Evolutionary conservation across 2,888 invertebrate genomes (phyloP), one percentile per base, ranked within the genome.

Genomic region (Oscheius sp.): DNA sequence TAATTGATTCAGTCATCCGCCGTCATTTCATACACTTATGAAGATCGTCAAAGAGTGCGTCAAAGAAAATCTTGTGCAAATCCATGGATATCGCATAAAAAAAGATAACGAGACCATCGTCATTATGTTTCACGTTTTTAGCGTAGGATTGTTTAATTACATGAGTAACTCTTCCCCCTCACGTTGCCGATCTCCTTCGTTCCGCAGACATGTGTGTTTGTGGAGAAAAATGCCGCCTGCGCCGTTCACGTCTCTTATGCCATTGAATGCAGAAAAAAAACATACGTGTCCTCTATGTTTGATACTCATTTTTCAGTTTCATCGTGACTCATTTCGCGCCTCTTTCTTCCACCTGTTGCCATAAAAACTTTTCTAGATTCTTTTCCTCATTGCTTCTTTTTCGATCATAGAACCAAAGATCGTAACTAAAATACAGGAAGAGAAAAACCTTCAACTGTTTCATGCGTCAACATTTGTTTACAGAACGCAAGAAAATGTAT

Each of bases 131-230:
- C n/a, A n/a, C n/a, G n/a, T n/a, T n/a, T n/a, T n/a, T n/a, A n/a
- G n/a, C n/a, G n/a, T n/a, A n/a, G n/a, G n/a, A n/a, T 59, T 59
- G 59, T 59, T 59, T 59, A 59, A 59, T 59, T 59, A 59, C 59
- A 59, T 59, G 59, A 59, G 44, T 59, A 59, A 59, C 44, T 41
- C 54, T 54, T 30, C 28, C 20, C 41, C 20, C 50, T 50, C 54
- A 32, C 54, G 54, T 44, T 41, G 54, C 32, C 36, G n/a, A 41
- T 41, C 24, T 59, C 59, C 59, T 59, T 30, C 59, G 59, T 59
- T 59, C 59, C 59, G 59, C 59, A 59, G 59, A 59, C 59, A 59
- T 59, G 59, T 59, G 59, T 59, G 59, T 59, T 59, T 59, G 59
- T 59, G 59, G 59, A 59, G 59, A 59, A 59, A 59, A 59, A 59